phyloP scores from a whole-genome alignment of 1,140 invertebrate species.

The Ceratosolen fusciceps region DNA sequence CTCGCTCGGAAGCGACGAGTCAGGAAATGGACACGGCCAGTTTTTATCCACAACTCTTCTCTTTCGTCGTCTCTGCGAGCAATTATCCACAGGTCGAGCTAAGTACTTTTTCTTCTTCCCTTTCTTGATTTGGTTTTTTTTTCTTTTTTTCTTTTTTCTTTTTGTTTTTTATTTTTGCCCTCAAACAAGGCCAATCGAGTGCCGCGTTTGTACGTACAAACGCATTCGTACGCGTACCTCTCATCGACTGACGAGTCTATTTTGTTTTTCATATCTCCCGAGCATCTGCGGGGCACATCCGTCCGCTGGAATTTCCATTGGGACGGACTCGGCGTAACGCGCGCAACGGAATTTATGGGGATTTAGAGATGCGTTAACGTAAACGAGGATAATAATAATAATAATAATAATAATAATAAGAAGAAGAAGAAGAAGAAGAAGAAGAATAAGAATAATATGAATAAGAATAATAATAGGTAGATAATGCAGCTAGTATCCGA shows the following conservation, averaged over 20 bases:
- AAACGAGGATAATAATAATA: too few relatives aligned
- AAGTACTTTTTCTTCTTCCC: slow-evolving; percentile 13
- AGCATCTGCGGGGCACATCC: neutral
- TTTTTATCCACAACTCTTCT: slow-evolving; percentile 22
- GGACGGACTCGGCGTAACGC: neutral
- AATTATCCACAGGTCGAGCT: slow-evolving; percentile 18
- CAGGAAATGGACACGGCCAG: slow-evolving; percentile 33
- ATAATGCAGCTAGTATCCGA: too few relatives aligned
- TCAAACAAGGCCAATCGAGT: too few relatives aligned
- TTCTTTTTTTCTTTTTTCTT: too few relatives aligned
- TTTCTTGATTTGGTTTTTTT: too few relatives aligned
- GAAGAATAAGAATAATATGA: too few relatives aligned
- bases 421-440: neutral
- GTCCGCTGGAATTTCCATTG: neutral
- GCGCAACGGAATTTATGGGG: neutral
- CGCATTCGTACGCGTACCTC: neutral
- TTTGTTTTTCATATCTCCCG: neutral
- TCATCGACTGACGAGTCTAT: neutral
- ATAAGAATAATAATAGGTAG: too few relatives aligned
- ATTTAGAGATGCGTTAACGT: too few relatives aligned
- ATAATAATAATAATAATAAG: neutral
- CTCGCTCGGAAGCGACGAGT: neutral
- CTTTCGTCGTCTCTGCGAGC: neutral
- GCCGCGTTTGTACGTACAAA: too few relatives aligned
- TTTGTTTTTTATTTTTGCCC: too few relatives aligned